Percentiles rank a stretch among this genome's conserved stretches.
These are phyloP conservation scores for Naso thynnoides DNA, from an alignment of 2,797 vertebrate genomes.

Conservation along the genomic window DNA sequence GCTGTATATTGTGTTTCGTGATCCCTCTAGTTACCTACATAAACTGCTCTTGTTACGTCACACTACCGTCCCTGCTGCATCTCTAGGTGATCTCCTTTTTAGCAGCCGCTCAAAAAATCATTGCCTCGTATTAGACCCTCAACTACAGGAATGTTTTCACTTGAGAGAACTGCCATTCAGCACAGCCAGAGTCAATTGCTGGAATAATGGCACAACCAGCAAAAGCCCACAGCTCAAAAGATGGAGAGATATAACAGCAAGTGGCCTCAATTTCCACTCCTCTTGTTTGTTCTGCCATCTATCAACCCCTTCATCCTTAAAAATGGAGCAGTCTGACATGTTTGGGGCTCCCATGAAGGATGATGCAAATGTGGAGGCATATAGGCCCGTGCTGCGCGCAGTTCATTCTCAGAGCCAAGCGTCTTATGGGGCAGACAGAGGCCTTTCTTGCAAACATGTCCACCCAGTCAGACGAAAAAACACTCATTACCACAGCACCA, in stretches of 20 bases:
- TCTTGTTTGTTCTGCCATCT: slow-evolving; percentile 51
- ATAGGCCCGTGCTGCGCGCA: slow-evolving; percentile 28
- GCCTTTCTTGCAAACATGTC: slow-evolving; percentile 82
- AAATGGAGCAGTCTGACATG: slow-evolving; percentile 54
- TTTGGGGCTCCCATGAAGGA: slow-evolving; percentile 53
- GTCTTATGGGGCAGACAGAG: slow-evolving; percentile 55
- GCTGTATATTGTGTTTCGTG: slow-evolving; percentile 20
- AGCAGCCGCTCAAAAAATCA: background rate
- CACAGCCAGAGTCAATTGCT: slow-evolving; percentile 49
- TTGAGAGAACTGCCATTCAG: slow-evolving; percentile 37
- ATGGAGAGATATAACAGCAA: slow-evolving; percentile 44
- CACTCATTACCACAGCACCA: slow-evolving; percentile 82
- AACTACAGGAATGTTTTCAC: slow-evolving; percentile 54
- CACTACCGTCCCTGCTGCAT: background rate
- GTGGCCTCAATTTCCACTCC: slow-evolving; percentile 44
- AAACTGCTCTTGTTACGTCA: slow-evolving; percentile 40
- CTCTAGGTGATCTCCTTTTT: slow-evolving; percentile 13
- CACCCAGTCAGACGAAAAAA: slow-evolving; percentile 83
- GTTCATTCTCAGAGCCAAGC: slow-evolving; percentile 48
- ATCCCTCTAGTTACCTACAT: slow-evolving; percentile 37
- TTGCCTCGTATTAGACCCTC: slow-evolving; percentile 27
- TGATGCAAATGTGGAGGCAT: slow-evolving; percentile 48
- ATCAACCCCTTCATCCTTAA: slow-evolving; percentile 37
- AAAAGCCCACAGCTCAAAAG: slow-evolving; percentile 46
- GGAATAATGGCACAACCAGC: slow-evolving; percentile 60